Percentiles rank a stretch among this genome's conserved stretches.
Conservation (phyloP, 2,113 vertebrate species). For the Nesospiza acunhae region DNA sequence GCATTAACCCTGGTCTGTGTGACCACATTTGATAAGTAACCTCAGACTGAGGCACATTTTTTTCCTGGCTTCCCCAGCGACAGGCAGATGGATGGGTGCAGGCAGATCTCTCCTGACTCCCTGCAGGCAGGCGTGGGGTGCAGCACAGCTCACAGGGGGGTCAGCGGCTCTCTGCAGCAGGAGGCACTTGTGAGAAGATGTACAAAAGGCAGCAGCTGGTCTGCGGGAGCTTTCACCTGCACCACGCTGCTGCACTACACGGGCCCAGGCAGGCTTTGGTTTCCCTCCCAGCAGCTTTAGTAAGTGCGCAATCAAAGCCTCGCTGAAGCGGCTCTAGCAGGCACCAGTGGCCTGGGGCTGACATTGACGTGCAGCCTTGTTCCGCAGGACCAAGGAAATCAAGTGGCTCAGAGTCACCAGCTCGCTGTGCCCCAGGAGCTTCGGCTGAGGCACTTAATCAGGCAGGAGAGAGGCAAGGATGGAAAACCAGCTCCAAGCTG, state of each 20-base stretch:
- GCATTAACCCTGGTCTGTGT: rapidly evolving
- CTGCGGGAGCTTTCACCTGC: not conserved
- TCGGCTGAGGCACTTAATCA: not conserved
- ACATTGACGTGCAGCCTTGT: rapidly evolving
- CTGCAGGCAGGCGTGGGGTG: not conserved
- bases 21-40: not conserved
- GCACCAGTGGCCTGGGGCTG: not conserved
- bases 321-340: not conserved
- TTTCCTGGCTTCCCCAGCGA: not conserved
- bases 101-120: not conserved
- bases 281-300: not conserved
- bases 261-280: not conserved
- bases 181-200: not conserved
- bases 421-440: not conserved
- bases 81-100: not conserved
- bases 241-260: rapidly evolving
- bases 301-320: rapidly evolving
- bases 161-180: not conserved
- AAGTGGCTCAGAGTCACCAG: not conserved
- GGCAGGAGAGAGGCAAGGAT: not conserved
- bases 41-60: not conserved
- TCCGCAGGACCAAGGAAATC: not conserved
- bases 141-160: not conserved
- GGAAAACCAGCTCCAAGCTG: not conserved
- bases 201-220: not conserved